phyloP scores from a whole-genome alignment of 2,113 vertebrate species.

The Megaleporinus macrocephalus region DNA sequence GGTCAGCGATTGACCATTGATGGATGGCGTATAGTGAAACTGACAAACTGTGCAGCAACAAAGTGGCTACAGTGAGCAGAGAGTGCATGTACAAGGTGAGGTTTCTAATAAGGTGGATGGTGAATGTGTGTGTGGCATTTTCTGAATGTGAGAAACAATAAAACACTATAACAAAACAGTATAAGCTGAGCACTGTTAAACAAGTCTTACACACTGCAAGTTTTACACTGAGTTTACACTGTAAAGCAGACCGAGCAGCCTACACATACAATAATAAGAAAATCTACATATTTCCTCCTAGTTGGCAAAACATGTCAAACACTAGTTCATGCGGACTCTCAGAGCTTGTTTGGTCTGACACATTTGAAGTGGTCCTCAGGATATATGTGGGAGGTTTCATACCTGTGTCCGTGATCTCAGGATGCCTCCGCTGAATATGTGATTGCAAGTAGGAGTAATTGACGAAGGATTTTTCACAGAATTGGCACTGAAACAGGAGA shows the following conservation, averaged over 20 bases:
- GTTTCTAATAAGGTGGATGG: no score
- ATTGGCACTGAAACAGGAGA: constrained; percentile 71
- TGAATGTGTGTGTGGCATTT: background rate
- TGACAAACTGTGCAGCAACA: no score
- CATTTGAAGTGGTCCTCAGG: background rate
- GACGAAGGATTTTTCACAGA: constrained; percentile 80
- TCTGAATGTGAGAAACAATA: background rate
- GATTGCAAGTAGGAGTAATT: constrained; percentile 74
- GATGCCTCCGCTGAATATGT: constrained; percentile 74
- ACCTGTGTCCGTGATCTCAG: constrained; percentile 64
- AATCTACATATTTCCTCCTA: background rate
- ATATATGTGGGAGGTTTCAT: constrained; percentile 40
- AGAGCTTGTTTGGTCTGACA: background rate
- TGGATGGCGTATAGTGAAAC: no score
- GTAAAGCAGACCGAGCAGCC: background rate
- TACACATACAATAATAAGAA: background rate
- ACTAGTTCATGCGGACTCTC: background rate
- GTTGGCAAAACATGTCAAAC: background rate
- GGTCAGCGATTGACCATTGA: no score
- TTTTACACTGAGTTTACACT: background rate
- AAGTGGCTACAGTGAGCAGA: no score
- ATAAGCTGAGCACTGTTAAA: background rate
- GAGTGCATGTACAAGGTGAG: no score
- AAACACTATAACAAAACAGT: no score
- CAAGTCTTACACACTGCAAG: background rate